These are phyloP conservation scores for Trichoplax adhaerens DNA, from an alignment of 37 sponge, comb jelly and placozoan genomes.

Conservation along the genomic window DNA sequence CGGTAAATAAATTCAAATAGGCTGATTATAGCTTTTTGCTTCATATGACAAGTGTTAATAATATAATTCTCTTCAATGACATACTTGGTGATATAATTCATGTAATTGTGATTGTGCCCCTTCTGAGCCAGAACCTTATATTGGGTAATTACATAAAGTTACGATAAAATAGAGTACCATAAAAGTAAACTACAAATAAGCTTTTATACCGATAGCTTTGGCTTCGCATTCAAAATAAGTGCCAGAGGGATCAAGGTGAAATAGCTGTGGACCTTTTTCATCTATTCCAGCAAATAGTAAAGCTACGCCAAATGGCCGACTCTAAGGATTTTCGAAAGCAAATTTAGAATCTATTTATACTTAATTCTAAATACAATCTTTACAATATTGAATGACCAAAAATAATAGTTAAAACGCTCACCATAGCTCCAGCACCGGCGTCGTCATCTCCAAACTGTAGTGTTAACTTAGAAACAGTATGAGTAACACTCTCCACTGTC, in stretches of 20 bases:
- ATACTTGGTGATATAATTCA: slow-evolving; percentile 74
- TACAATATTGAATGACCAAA: neutral
- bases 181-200: neutral
- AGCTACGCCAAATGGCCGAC: slow-evolving; percentile 95
- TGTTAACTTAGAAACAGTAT: slow-evolving; percentile 82
- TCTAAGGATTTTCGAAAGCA: slow-evolving; percentile 10
- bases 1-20: no score
- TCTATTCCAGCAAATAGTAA: slow-evolving; percentile 87
- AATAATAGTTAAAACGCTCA: slow-evolving; percentile 9
- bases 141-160: neutral
- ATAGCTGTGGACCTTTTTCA: slow-evolving; percentile 62
- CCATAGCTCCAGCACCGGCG: slow-evolving; percentile 55
- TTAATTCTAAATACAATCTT: neutral
- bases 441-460: slow-evolving; percentile 80
- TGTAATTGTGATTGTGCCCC: slow-evolving; percentile 82
- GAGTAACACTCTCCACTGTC: slow-evolving; percentile 60
- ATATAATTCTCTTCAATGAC: neutral
- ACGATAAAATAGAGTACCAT: neutral
- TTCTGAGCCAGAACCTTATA: slow-evolving; percentile 73
- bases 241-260: slow-evolving; percentile 26
- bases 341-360: neutral
- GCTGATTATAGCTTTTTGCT: no score
- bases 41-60: neutral
- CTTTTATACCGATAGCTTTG: slow-evolving; percentile 66
- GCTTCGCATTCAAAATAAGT: slow-evolving; percentile 78